A percentile compares a stretch with the other conserved stretches of the same genome.
These are phyloP conservation scores for Plumapathes pennacea DNA, from an alignment of 92 coral and sea anemone genomes.

Conservation along the genomic window DNA sequence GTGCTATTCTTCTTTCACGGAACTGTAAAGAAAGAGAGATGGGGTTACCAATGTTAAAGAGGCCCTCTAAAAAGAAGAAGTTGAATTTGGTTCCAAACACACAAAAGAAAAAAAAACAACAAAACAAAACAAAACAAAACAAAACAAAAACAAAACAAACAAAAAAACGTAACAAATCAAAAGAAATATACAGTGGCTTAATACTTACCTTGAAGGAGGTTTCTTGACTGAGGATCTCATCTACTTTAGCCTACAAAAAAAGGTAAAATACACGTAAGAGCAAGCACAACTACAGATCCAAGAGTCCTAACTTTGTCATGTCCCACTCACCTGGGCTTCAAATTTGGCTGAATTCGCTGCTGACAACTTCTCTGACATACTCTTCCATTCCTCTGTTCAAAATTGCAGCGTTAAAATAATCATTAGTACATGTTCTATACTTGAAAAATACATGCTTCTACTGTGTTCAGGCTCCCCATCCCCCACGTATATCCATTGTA, in stretches of 20 bases:
- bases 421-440: too few relatives aligned
- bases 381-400: conserved; percentile 86
- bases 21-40: conserved; percentile 44
- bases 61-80: too few relatives aligned
- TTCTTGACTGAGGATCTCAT: conserved; percentile 91
- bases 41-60: too few relatives aligned
- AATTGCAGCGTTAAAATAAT: too few relatives aligned
- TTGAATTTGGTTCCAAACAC: too few relatives aligned
- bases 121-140: too few relatives aligned
- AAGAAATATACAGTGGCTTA: neutral
- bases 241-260: conserved; percentile 70
- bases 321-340: conserved; percentile 78
- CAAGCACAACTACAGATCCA: neutral
- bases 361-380: conserved; percentile 80
- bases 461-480: too few relatives aligned
- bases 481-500: too few relatives aligned
- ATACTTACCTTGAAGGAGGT: conserved; percentile 70
- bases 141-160: too few relatives aligned
- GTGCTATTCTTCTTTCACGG: conserved; percentile 86
- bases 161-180: too few relatives aligned
- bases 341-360: conserved; percentile 76
- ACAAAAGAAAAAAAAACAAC: too few relatives aligned
- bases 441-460: too few relatives aligned
- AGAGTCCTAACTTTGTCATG: neutral
- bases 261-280: neutral